phyloP scores from a whole-genome alignment of 23 tunicate species.

The Corella eumyota region DNA sequence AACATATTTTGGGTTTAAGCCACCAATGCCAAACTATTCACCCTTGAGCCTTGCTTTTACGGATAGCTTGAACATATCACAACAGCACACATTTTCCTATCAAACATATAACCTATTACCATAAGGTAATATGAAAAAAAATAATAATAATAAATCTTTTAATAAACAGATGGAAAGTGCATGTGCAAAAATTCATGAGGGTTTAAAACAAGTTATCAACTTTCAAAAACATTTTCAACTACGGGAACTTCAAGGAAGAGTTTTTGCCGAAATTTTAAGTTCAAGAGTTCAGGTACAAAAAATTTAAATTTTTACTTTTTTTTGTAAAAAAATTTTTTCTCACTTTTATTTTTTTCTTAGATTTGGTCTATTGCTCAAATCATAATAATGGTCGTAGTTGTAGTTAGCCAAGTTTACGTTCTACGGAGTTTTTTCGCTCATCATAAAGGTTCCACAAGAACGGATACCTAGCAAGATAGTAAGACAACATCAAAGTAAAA shows the following conservation, averaged over 20 bases:
- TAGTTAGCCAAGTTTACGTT: constrained; percentile 51
- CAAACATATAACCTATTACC: background rate
- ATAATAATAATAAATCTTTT: background rate
- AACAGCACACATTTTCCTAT: no score
- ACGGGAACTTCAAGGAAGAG: constrained; percentile 58
- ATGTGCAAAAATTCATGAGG: constrained; percentile 51
- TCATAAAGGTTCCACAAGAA: constrained; percentile 10
- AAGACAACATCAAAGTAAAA: no score
- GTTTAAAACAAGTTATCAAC: constrained; percentile 21
- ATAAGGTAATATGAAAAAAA: background rate
- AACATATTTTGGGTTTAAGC: no score
- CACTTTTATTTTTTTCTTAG: constrained; percentile 12
- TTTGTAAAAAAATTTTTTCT: background rate
- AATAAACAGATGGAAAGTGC: constrained; percentile 47
- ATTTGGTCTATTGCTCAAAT: constrained; percentile 59
- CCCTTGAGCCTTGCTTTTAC: no score
- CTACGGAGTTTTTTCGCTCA: constrained; percentile 51
- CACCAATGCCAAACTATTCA: no score
- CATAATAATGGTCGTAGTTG: constrained; percentile 36
- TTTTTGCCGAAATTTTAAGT: constrained; percentile 43
- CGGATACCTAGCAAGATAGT: constrained; percentile 31
- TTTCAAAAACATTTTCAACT: constrained; percentile 72
- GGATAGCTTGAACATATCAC: no score
- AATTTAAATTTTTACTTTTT: background rate
- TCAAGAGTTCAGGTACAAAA: constrained; percentile 46